Conservation (phyloP, 1,140 invertebrate genomes). For the Platyscapa corneri region DNA sequence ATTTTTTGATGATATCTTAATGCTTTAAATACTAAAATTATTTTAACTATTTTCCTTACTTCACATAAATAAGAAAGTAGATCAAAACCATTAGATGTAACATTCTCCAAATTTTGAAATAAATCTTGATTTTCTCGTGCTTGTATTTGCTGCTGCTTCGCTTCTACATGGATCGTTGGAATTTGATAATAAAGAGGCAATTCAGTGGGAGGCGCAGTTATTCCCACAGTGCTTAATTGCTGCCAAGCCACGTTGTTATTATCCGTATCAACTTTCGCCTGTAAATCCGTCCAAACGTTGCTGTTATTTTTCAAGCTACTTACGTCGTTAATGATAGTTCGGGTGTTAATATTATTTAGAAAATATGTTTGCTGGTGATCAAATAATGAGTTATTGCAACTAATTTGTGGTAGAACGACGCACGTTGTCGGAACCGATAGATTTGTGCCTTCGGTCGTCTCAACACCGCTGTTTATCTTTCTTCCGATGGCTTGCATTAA, state of each 20-base stretch:
- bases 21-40: neutral
- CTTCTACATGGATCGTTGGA: neutral
- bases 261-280: neutral
- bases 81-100: constrained; percentile 65
- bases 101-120: constrained; percentile 59
- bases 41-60: constrained; percentile 60
- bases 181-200: constrained; percentile 1
- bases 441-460: neutral
- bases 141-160: neutral
- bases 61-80: constrained; percentile 69
- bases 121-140: constrained; percentile 51
- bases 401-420: constrained; percentile 12
- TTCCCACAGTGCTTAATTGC: neutral
- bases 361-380: constrained; percentile 37
- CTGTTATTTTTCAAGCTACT: constrained; percentile 3
- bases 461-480: constrained; percentile 3
- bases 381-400: constrained; percentile 7
- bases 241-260: constrained; percentile 15
- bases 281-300: constrained; percentile 12
- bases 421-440: constrained; percentile 5
- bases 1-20: too few relatives aligned
- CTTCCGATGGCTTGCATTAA: constrained; percentile 41
- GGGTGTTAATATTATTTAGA: constrained; percentile 10
- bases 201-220: neutral
- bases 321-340: constrained; percentile 28